These are phyloP conservation scores for Drosophila kanapiae DNA, from an alignment of 1,140 invertebrate genomes.

Conservation along the genomic window DNA sequence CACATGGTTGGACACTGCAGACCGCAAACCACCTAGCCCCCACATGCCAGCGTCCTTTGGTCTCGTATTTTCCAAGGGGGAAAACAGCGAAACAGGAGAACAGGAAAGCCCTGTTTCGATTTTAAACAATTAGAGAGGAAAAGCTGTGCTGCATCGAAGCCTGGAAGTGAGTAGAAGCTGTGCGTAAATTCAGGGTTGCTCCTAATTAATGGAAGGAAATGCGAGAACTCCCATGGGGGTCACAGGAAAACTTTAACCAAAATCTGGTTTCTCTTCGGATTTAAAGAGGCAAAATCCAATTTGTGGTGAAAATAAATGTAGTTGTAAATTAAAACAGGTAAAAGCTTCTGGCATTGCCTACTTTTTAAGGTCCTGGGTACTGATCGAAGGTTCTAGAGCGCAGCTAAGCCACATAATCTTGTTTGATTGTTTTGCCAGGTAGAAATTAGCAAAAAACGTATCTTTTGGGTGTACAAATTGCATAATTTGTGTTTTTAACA, in stretches of 20 bases:
- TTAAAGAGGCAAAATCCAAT: too few species aligned
- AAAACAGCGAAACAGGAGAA: neutral
- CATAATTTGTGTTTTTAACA: neutral
- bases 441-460: fast-evolving
- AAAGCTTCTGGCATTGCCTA: neutral
- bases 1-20: conserved; percentile 21
- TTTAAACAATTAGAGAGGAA: conserved; percentile 36
- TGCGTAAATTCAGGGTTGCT: neutral
- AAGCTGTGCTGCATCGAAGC: conserved; percentile 12
- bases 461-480: neutral
- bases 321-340: neutral
- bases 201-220: conserved; percentile 29
- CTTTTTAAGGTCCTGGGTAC: neutral
- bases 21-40: conserved; percentile 1
- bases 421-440: neutral
- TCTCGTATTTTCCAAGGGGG: conserved; percentile 5
- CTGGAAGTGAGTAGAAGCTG: conserved; percentile 8
- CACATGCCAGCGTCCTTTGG: neutral
- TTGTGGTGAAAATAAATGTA: neutral
- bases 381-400: neutral
- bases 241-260: neutral
- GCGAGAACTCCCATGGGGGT: neutral
- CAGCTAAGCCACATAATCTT: neutral
- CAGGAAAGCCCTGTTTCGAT: conserved; percentile 11
- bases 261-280: too few species aligned